Conservation (phyloP, 2,113 vertebrate genomes). For the Chamaea fasciata region DNA sequence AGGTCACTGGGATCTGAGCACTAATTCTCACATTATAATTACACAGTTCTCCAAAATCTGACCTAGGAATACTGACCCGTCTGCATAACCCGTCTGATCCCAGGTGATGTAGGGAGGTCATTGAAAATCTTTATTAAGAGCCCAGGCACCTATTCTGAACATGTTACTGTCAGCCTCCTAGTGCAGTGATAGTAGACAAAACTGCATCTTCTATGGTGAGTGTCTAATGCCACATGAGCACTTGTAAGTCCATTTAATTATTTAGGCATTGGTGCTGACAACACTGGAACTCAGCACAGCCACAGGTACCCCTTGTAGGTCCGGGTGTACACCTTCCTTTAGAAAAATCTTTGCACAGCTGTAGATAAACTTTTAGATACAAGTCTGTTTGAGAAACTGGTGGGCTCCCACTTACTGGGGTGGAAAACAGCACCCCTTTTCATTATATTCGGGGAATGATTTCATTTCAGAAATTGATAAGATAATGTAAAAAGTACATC, state of each 20-base stretch:
- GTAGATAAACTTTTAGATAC: background rate
- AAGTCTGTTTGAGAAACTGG: background rate
- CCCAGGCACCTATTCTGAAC: background rate
- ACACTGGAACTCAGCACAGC: background rate
- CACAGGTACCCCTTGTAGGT: rapidly evolving
- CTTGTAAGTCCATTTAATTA: background rate
- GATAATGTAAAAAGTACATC: background rate
- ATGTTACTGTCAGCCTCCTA: rapidly evolving
- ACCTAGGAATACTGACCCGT: background rate
- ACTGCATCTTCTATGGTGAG: background rate
- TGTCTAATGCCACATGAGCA: background rate
- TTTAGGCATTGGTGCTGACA: background rate
- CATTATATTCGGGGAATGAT: background rate
- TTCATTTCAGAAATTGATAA: background rate
- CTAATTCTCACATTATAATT: background rate
- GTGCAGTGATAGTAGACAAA: background rate
- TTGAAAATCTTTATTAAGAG: background rate
- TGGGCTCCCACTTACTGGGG: background rate
- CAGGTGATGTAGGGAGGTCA: background rate
- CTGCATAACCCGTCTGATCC: background rate
- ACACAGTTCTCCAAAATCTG: background rate
- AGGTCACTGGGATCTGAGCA: background rate
- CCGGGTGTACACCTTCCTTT: background rate
- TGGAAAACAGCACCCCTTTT: background rate
- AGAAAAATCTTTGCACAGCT: background rate